Conservation (phyloP, 2,113 vertebrate species). For the Podarcis raffonei region DNA sequence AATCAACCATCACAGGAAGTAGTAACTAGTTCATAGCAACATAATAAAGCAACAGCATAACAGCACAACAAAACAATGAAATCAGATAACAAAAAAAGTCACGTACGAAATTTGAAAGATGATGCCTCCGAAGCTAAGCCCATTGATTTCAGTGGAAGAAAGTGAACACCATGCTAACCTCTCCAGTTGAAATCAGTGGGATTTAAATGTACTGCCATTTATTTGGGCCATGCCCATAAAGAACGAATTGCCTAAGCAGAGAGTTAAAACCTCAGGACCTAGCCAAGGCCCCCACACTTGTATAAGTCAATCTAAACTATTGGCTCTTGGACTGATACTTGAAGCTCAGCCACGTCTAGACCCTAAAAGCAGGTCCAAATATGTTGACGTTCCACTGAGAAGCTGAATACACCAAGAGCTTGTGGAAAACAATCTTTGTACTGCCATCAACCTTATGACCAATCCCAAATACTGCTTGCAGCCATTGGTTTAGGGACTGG, state of each 20-base stretch:
- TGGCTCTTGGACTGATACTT: neutral
- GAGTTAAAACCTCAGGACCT: neutral
- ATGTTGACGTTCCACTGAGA: neutral
- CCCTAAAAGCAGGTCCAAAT: neutral
- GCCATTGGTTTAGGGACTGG: neutral
- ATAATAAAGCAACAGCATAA: no score
- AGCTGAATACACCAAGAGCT: neutral
- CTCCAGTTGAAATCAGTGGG: neutral
- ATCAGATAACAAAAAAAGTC: neutral
- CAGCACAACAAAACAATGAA: neutral
- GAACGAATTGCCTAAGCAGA: neutral
- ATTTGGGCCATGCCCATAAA: neutral
- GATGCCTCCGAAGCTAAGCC: neutral
- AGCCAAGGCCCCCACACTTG: neutral
- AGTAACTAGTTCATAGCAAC: no score
- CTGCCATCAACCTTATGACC: neutral
- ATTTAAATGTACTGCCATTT: neutral
- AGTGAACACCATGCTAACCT: neutral
- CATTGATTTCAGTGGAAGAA: neutral
- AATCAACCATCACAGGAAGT: no score
- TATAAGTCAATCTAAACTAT: neutral
- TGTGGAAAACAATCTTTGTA: neutral
- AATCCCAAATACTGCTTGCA: neutral
- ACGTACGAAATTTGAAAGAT: neutral
- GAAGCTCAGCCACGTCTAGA: neutral